Base-by-base conservation (phyloP, 2,113 vertebrate species). In the Platysternon megacephalum region DNA sequence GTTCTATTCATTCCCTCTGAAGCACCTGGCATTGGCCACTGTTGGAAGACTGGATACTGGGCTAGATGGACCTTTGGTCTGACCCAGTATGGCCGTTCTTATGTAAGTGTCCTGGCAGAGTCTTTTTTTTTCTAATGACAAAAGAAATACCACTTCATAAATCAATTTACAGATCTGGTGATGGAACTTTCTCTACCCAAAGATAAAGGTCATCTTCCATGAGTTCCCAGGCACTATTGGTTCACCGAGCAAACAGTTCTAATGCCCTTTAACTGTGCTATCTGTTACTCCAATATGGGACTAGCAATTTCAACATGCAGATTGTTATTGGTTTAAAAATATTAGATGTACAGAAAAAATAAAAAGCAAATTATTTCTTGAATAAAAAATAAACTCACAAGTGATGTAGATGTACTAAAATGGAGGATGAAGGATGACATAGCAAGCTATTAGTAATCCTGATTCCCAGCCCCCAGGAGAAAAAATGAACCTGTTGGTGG, bases 261-360 rank as follows among this genome's bases (percentile, higher is more conserved):
- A 28, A 48, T 84, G 14, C 21, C 1, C 0, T 0, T 0, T n/a
- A 76, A 72, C 17, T 44, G 6, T 78, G 14, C 46, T 84, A 4
- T 65, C 39, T 90, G 11, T n/a, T 83, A 28, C 16, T 12, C 11
- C 39, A 28, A 1, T 1, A 0, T 52, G 32, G 92, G 82, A 85
- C 1, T 5, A 83, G 51, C 2, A 46, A 17, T 55, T 2, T 24
- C 14, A 61, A 21, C 91, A 56, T 42, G 84, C 80, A 55, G 11
- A 58, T 52, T 48, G 28, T 65, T 68, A 8, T n/a, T 56, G 6
- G 13, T 76, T 90, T 74, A 82, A 61, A 42, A 89, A 82, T n/a
- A 65, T 42, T 53, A 46, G 9, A 13, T 35, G 46, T 87, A 16
- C 82, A 74, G 7, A 79, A 87, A 35, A 89, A 82, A 85, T 76